phyloP scores from a whole-genome alignment of 2,113 vertebrate genomes.

The Proterorhinus semilunaris region DNA sequence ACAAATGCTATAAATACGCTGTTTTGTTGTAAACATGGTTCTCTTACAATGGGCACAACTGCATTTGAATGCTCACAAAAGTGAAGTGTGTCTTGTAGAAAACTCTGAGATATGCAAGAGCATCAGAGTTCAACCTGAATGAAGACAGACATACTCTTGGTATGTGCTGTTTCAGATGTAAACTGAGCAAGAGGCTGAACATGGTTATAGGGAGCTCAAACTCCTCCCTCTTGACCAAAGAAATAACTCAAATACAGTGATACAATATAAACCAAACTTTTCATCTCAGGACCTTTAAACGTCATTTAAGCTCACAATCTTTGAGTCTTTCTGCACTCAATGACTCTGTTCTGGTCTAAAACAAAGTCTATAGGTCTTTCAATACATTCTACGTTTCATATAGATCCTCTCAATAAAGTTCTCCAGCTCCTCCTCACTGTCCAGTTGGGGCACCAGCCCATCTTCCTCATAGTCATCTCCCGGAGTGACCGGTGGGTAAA shows the following conservation, averaged over 20 bases:
- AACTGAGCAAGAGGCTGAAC: conserved; percentile 77
- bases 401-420: conserved; percentile 92
- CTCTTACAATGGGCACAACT: conserved; percentile 56
- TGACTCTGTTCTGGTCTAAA: conserved; percentile 35
- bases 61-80: conserved; percentile 46
- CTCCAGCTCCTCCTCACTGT: conserved; percentile 86
- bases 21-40: conserved; percentile 72
- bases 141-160: conserved; percentile 73
- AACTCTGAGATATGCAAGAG: conserved; percentile 67
- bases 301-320: conserved; percentile 54
- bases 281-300: conserved; percentile 45
- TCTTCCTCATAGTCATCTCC: conserved; percentile 77
- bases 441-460: conserved; percentile 73
- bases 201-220: conserved; percentile 70
- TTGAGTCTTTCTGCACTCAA: conserved; percentile 54
- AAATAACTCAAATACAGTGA: conserved; percentile 71
- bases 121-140: conserved; percentile 77
- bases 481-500: conserved; percentile 69
- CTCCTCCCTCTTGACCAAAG: conserved; percentile 59
- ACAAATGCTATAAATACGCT: conserved; percentile 55
- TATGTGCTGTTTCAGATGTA: conserved; percentile 79
- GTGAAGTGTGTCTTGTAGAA: conserved; percentile 38
- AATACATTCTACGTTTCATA: conserved; percentile 83
- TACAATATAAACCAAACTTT: conserved; percentile 71
- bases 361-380: conserved; percentile 57